phyloP scores from a whole-genome alignment of 2,888 invertebrate genomes.

The Nysson spinosus region DNA sequence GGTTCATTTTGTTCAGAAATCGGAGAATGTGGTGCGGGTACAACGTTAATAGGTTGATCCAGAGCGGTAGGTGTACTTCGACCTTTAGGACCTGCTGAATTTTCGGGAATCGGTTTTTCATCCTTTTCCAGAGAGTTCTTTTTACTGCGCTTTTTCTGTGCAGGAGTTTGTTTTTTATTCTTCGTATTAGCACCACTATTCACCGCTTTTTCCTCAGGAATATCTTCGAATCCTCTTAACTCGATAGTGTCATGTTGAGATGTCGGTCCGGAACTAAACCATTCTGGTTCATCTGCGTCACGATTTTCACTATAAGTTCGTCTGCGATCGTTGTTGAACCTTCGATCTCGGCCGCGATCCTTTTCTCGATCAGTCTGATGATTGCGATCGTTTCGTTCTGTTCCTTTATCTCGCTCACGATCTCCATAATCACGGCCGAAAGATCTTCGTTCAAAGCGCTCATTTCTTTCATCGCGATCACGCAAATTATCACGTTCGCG shows the following conservation, averaged over 20 bases:
- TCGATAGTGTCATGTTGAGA: slow-evolving; percentile 96
- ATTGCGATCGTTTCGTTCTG: slow-evolving; percentile 70
- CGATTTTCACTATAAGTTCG: slow-evolving; percentile 78
- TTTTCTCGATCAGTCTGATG: slow-evolving; percentile 76
- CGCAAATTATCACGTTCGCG: slow-evolving; percentile 70
- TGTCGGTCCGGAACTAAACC: slow-evolving; percentile 93
- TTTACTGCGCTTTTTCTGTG: slow-evolving; percentile 77
- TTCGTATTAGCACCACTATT: slow-evolving; percentile 55
- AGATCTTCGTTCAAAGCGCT: slow-evolving; percentile 77
- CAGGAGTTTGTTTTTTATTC: slow-evolving; percentile 76
- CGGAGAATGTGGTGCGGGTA: slow-evolving; percentile 73
- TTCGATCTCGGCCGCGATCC: slow-evolving; percentile 78
- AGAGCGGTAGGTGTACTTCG: slow-evolving; percentile 75
- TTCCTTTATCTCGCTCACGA: slow-evolving; percentile 48
- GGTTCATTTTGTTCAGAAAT: slow-evolving; percentile 71
- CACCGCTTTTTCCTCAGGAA: slow-evolving; percentile 77
- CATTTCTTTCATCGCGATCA: slow-evolving; percentile 68
- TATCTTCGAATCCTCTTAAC: slow-evolving; percentile 93
- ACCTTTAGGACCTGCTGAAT: slow-evolving; percentile 68
- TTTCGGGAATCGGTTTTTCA: slow-evolving; percentile 63
- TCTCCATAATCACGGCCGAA: slow-evolving; percentile 80
- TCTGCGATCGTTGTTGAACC: slow-evolving; percentile 80
- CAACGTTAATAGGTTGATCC: slow-evolving; percentile 67
- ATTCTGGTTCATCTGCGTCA: slow-evolving; percentile 91
- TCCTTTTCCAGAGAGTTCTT: slow-evolving; percentile 75